Base-by-base conservation (phyloP, 2,797 vertebrate species). In the Syncerus caffer region DNA sequence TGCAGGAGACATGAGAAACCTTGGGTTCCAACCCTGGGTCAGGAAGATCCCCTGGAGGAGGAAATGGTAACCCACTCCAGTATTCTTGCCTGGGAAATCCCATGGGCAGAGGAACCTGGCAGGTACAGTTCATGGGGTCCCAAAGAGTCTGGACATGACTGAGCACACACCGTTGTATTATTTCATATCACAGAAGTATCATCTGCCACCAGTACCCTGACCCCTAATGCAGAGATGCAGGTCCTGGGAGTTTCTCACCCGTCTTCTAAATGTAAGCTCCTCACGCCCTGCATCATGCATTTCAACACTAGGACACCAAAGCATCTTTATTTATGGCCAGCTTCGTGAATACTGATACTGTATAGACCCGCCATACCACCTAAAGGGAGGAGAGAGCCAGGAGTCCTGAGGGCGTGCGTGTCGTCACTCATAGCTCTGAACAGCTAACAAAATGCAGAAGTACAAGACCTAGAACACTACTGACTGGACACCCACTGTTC, bases 391-490 rank as follows among this genome's bases (percentile, higher is more conserved):
- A 57, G 82, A 85, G 94, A 67, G 51, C 6, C 31, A 60, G 19
- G 10, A 0, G 0, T 47, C 42, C 53, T 34, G 51, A 34, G 21
- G 7, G 4, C 8, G 3, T 7, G 23, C 0, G 1, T 71, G 21
- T 19, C n/a, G 15, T 62, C 87, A 47, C 38, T 17, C 45, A 21
- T 4, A 79, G 34, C 74, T 74, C 58, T 21, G 16, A 93, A 64
- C 1, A 87, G 78, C 62, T 38, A 51, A 29, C 79, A 67, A 83
- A 92, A 27, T 47, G 25, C 34, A 55, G 23, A 50, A 57, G n/a
- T 71, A 13, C 7, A 7, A 57, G 31, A 67, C 25, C 23, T 78
- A 0, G 15, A 29, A n/a, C 1, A 2, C 51, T 38, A 58, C n/a
- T 14, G 13, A 21, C 25, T 87, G 19, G 47, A 83, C 29, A 53